These are phyloP conservation scores for Drosophila nikananu DNA, from an alignment of 1,140 invertebrate genomes.

Conservation along the genomic window DNA sequence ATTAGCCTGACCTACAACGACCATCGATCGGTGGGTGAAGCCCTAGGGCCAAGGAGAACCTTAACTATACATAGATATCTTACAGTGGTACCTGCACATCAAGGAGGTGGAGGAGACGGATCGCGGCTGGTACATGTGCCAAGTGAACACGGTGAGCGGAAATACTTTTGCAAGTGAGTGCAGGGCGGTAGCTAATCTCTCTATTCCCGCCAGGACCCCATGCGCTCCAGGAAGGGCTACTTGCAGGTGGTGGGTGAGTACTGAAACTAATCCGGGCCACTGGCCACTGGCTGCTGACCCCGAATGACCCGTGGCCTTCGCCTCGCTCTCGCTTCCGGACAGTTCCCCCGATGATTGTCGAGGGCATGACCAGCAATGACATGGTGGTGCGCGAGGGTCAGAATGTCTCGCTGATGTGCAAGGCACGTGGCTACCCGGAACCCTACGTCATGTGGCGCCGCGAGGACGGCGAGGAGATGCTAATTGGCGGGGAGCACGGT, in stretches of 20 bases:
- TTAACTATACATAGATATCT: background rate
- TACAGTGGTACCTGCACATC: constrained; percentile 92
- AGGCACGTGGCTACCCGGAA: constrained; percentile 94
- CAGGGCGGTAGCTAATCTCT: constrained; percentile 6
- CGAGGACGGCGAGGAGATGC: constrained; percentile 94
- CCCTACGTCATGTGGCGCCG: constrained; percentile 96
- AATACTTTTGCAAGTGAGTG: background rate
- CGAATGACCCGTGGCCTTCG: constrained; percentile 27
- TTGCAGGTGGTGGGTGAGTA: constrained; percentile 94
- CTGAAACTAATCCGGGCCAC: constrained; percentile 1
- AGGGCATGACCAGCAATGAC: constrained; percentile 94
- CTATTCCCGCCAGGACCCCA: constrained; percentile 88
- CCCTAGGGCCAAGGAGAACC: background rate
- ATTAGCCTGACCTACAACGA: constrained; percentile 95
- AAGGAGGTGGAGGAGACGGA: constrained; percentile 92
- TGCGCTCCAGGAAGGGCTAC: constrained; percentile 93
- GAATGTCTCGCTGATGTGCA: constrained; percentile 94
- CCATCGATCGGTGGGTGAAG: constrained; percentile 88
- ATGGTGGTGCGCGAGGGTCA: constrained; percentile 95
- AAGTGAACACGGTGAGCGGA: constrained; percentile 84
- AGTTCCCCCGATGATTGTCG: constrained; percentile 95
- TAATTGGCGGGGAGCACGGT: constrained; percentile 94
- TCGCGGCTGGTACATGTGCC: constrained; percentile 89
- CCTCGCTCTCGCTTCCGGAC: constrained; percentile 19
- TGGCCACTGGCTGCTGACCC: constrained; percentile 32